phyloP scores from a whole-genome alignment of 2,113 vertebrate species.

The Serinus canaria region DNA sequence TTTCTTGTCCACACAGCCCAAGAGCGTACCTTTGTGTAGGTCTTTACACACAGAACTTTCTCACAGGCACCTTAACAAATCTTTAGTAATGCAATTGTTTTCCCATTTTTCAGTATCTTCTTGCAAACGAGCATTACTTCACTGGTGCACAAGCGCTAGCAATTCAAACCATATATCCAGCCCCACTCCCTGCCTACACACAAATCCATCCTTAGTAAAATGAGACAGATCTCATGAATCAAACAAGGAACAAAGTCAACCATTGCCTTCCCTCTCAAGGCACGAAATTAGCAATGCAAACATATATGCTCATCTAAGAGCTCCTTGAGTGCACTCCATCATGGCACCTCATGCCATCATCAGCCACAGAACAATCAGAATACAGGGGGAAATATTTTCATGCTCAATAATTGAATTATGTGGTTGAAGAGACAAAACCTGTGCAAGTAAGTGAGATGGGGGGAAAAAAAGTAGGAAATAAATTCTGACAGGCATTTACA shows the following conservation, averaged over 20 bases:
- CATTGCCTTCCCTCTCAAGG: conserved; percentile 14
- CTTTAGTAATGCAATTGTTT: background rate
- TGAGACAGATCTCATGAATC: conserved; percentile 52
- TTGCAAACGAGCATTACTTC: conserved; percentile 25
- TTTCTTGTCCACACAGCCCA: background rate
- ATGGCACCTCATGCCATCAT: conserved; percentile 13
- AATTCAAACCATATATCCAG: background rate
- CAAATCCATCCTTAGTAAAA: conserved; percentile 55
- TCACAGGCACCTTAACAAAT: background rate
- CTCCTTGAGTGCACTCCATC: conserved; percentile 43
- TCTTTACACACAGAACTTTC: background rate
- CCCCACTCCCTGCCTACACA: background rate
- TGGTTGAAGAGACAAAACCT: conserved; percentile 29
- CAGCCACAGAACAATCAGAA: conserved; percentile 35
- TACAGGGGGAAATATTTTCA: conserved; percentile 38
- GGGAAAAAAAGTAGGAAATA: background rate
- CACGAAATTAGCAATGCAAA: conserved; percentile 54
- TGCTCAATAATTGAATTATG: conserved; percentile 41
- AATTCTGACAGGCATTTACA: conserved; percentile 4
- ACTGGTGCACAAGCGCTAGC: background rate
- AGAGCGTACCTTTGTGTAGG: background rate
- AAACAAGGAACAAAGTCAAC: conserved; percentile 31
- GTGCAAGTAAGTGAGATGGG: background rate
- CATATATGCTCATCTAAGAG: conserved; percentile 40
- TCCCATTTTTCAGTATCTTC: background rate